Evolutionary conservation across 2,113 vertebrate genomes (phyloP).

Genomic region (Oryzias javanicus): DNA sequence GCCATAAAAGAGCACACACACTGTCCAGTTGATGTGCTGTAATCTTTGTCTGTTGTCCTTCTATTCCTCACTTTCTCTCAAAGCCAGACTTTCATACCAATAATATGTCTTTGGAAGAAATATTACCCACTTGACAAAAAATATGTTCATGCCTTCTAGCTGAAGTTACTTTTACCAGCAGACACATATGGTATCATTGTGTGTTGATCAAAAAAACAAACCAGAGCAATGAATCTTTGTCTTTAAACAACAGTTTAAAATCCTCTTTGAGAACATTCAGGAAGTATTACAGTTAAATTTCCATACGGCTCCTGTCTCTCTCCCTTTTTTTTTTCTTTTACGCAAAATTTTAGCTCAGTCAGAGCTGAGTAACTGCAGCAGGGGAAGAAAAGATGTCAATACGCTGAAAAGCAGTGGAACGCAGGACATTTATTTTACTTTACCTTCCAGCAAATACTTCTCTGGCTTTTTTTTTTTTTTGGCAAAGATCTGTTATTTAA

Average conservation of each 20-base stretch:
- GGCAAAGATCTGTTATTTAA: slow-evolving; percentile 70
- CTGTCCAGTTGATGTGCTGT: slow-evolving; percentile 17
- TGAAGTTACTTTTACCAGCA: background rate
- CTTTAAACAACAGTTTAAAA: slow-evolving; percentile 16
- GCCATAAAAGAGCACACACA: slow-evolving; percentile 6
- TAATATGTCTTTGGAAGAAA: background rate
- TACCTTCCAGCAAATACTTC: slow-evolving; percentile 31
- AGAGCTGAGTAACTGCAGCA: slow-evolving; percentile 12
- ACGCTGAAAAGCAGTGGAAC: slow-evolving; percentile 26
- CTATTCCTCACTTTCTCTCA: background rate
- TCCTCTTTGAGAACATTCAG: background rate
- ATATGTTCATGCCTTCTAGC: background rate
- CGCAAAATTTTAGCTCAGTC: slow-evolving; percentile 12
- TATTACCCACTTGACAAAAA: background rate
- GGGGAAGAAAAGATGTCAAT: background rate
- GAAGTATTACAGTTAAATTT: too few relatives aligned
- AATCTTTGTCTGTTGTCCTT: slow-evolving; percentile 15
- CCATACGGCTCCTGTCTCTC: background rate
- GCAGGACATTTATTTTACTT: slow-evolving; percentile 35
- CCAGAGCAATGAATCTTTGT: slow-evolving; percentile 15
- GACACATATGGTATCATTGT: background rate
- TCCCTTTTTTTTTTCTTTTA: slow-evolving; percentile 11
- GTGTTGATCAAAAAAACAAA: background rate
- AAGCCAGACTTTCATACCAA: background rate
- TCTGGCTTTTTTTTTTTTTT: slow-evolving; percentile 54